Percentiles rank a stretch among this genome's conserved stretches.
These are phyloP conservation scores for Sciaenops ocellatus DNA, from an alignment of 2,797 vertebrate genomes.

Conservation along the genomic window DNA sequence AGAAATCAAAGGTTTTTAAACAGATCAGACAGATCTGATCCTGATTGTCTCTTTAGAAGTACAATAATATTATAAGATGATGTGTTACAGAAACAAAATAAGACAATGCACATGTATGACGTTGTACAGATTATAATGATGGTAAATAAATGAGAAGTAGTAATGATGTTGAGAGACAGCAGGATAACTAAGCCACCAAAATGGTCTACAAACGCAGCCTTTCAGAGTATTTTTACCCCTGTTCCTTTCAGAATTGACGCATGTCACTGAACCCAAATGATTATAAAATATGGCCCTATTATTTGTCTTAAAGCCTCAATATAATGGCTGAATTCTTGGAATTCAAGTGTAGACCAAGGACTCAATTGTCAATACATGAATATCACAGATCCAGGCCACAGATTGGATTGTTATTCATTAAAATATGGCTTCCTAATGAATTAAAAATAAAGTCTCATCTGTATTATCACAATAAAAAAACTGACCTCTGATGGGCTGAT, in stretches of 20 bases:
- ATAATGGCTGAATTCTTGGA: background rate
- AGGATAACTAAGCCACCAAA: too few species aligned
- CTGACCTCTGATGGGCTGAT: background rate
- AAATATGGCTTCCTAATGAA: background rate
- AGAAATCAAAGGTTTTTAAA: background rate
- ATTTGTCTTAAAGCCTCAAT: too few species aligned
- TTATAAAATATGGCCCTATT: too few species aligned
- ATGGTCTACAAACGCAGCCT: too few species aligned
- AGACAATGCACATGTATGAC: background rate
- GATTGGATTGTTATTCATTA: background rate
- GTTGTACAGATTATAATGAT: background rate
- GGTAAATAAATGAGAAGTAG: background rate
- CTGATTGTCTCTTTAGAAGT: background rate
- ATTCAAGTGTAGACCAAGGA: too few species aligned
- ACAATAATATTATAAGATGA: background rate
- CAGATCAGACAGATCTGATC: background rate
- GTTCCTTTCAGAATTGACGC: background rate
- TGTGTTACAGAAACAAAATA: background rate
- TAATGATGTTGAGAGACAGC: too few species aligned
- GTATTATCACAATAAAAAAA: background rate
- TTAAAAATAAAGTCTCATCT: too few species aligned
- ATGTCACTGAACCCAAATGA: too few species aligned
- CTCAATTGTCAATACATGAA: too few species aligned
- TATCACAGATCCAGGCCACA: background rate
- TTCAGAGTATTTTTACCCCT: background rate